These are phyloP conservation scores for Leptura quadrifasciata DNA, from an alignment of 2,888 invertebrate genomes.

Conservation along the genomic window DNA sequence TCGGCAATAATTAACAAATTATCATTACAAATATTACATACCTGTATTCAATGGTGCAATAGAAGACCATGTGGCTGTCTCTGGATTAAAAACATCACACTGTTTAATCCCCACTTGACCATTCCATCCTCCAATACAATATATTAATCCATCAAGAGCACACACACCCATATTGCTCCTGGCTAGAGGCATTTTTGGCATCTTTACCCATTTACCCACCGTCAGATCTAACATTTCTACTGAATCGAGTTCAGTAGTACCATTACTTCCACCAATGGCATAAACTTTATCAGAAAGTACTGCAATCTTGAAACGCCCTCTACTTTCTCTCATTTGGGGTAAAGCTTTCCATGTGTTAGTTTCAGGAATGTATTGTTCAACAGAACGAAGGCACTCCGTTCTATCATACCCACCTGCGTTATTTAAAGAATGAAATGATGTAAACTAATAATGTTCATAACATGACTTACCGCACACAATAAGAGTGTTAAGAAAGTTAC, in stretches of 20 bases:
- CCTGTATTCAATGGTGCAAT: conserved; percentile 83
- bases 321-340: conserved; percentile 83
- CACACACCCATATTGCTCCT: conserved; percentile 84
- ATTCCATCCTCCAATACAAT: conserved; percentile 88
- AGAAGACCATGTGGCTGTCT: conserved; percentile 79
- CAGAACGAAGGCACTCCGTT: conserved; percentile 86
- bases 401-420: conserved; percentile 86
- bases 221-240: conserved; percentile 79
- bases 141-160: conserved; percentile 80
- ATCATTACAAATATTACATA: conserved; percentile 57
- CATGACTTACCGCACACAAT: conserved; percentile 84
- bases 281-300: conserved; percentile 82
- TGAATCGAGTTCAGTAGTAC: conserved; percentile 85
- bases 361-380: conserved; percentile 84
- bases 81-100: conserved; percentile 84
- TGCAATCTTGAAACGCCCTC: conserved; percentile 88
- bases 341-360: conserved; percentile 82
- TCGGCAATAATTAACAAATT: no score
- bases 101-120: conserved; percentile 82
- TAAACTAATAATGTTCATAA: not conserved
- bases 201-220: conserved; percentile 71
- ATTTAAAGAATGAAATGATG: not conserved
- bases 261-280: conserved; percentile 90
- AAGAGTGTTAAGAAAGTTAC: conserved; percentile 81
- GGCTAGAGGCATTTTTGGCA: conserved; percentile 78